phyloP scores from a whole-genome alignment of 1,140 invertebrate genomes.

The Latrodectus geometricus region DNA sequence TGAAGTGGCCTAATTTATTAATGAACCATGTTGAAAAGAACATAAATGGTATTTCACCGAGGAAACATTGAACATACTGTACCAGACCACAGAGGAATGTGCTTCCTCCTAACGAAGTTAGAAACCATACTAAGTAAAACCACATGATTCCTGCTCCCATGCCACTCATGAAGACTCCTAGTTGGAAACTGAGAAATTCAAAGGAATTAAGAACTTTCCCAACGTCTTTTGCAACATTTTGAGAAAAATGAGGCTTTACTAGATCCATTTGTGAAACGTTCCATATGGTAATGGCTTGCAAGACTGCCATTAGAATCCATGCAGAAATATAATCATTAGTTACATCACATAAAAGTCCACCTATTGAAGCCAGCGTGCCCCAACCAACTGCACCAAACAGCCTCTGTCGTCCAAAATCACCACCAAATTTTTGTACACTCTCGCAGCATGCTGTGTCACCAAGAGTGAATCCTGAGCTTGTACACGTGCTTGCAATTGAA shows the following conservation, averaged over 20 bases:
- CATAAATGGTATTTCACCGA: slow-evolving; percentile 91
- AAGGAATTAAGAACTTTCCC: background rate
- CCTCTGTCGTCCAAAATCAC: slow-evolving; percentile 22
- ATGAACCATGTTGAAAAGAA: slow-evolving; percentile 85
- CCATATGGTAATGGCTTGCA: background rate
- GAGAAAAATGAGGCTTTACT: background rate
- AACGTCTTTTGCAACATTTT: background rate
- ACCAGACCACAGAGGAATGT: background rate
- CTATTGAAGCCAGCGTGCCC: slow-evolving; percentile 20
- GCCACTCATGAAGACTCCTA: background rate
- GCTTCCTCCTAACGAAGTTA: background rate
- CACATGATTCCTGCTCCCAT: background rate
- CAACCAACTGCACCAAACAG: slow-evolving; percentile 23
- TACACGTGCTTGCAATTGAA: background rate
- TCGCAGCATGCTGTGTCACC: slow-evolving; percentile 46
- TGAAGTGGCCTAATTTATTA: slow-evolving; percentile 83
- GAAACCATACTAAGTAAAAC: background rate
- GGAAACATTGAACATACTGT: slow-evolving; percentile 73
- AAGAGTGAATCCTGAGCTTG: background rate
- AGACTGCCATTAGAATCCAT: background rate
- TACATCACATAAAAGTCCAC: slow-evolving; percentile 7
- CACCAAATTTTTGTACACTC: background rate
- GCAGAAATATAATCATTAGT: slow-evolving; percentile 1
- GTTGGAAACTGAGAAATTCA: background rate
- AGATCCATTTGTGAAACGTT: slow-evolving; percentile 30